Conservation (phyloP, 1,140 invertebrate genomes). For the Patella vulgata region DNA sequence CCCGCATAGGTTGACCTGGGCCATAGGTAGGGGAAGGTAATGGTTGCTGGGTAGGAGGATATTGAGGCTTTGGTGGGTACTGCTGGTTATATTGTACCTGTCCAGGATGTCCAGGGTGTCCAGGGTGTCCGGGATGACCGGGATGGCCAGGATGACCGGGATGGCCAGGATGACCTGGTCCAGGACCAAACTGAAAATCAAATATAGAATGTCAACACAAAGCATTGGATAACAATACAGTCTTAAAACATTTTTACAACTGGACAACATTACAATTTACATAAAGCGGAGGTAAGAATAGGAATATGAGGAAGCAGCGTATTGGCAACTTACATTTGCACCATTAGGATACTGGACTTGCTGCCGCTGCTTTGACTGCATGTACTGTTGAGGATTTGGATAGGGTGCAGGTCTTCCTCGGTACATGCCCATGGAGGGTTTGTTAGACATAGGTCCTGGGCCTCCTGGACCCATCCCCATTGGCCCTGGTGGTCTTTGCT, state of each 20-base stretch:
- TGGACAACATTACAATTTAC: constrained; percentile 23
- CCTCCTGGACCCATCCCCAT: constrained; percentile 42
- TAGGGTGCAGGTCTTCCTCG: constrained; percentile 49
- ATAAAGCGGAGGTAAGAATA: not conserved
- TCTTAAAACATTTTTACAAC: too few species aligned
- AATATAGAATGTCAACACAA: constrained; percentile 10
- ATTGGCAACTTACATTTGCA: constrained; percentile 42
- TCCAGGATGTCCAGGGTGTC: constrained; percentile 38
- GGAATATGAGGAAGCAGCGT: too few species aligned
- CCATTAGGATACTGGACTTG: constrained; percentile 54
- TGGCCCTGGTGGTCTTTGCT: constrained; percentile 45
- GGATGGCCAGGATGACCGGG: constrained; percentile 39
- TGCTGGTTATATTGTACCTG: constrained; percentile 40
- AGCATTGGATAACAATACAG: too few species aligned
- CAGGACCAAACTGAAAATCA: constrained; percentile 30
- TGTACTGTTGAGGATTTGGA: constrained; percentile 54
- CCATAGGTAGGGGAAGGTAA: constrained; percentile 61
- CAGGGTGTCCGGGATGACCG: constrained; percentile 9
- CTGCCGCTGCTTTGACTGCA: constrained; percentile 42
- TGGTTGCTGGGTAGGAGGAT: constrained; percentile 60
- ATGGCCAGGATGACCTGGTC: constrained; percentile 18
- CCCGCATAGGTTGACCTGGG: constrained; percentile 50
- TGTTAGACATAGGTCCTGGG: constrained; percentile 62
- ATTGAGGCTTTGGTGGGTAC: constrained; percentile 51
- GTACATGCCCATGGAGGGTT: constrained; percentile 52